These are phyloP conservation scores for Enteromius unitaeniatus DNA, from an alignment of 2,797 vertebrate genomes.

Conservation along the genomic window DNA sequence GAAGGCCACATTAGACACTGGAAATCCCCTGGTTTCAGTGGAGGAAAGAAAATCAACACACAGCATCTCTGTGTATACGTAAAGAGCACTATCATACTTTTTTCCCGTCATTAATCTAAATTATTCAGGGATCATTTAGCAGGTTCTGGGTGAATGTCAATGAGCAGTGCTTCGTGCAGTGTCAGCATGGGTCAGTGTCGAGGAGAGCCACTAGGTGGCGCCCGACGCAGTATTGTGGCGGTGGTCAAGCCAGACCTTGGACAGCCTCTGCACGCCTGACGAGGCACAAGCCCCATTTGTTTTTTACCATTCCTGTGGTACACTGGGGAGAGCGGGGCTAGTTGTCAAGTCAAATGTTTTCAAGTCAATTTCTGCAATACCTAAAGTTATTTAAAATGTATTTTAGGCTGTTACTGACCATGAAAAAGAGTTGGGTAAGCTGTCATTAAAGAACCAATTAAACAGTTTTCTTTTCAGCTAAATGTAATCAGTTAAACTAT, in stretches of 20 bases:
- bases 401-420: background rate
- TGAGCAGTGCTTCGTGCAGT: slow-evolving; percentile 28
- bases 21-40: slow-evolving; percentile 45
- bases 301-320: background rate
- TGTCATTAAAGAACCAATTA: background rate
- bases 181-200: slow-evolving; percentile 3
- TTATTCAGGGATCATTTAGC: slow-evolving; percentile 54
- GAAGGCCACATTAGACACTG: slow-evolving; percentile 23
- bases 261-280: background rate
- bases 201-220: slow-evolving; percentile 70
- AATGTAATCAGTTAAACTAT: background rate
- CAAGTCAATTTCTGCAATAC: background rate
- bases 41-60: slow-evolving; percentile 19
- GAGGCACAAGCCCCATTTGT: background rate
- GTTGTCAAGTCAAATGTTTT: background rate
- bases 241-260: background rate
- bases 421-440: background rate
- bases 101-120: slow-evolving; percentile 46
- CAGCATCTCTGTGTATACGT: slow-evolving; percentile 17
- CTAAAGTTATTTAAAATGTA: background rate
- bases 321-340: background rate
- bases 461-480: background rate
- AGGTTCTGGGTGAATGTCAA: slow-evolving; percentile 38
- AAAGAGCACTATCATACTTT: slow-evolving; percentile 33
- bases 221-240: slow-evolving; percentile 52